Conservation (phyloP, 2,113 vertebrate genomes). For the Brachypodius melanocephalos region DNA sequence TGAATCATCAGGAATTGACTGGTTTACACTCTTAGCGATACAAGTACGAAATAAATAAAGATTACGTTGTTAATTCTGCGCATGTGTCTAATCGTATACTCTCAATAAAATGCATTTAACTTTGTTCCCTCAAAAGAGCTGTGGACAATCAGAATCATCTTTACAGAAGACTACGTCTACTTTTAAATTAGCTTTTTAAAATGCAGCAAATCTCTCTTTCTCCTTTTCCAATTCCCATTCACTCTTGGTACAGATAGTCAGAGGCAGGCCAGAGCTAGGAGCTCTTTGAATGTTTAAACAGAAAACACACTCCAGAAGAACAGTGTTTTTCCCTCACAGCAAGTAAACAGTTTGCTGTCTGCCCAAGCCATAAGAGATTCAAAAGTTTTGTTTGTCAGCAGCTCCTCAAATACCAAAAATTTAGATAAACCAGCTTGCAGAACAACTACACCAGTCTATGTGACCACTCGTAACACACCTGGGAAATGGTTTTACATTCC, state of each 20-base stretch:
- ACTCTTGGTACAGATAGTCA: constrained; percentile 48
- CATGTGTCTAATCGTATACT: constrained; percentile 47
- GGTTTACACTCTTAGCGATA: constrained; percentile 32
- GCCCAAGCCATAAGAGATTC: background rate
- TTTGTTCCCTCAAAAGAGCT: constrained; percentile 58
- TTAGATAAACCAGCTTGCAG: background rate
- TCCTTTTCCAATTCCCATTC: constrained; percentile 60
- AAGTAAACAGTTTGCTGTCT: background rate
- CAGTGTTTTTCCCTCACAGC: background rate
- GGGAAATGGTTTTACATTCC: background rate
- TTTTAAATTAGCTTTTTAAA: constrained; percentile 73
- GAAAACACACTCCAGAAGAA: background rate
- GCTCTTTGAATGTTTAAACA: background rate
- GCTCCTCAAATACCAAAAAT: background rate
- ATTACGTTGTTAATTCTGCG: constrained; percentile 44
- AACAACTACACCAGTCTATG: background rate
- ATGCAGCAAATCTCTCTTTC: constrained; percentile 25
- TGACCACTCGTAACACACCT: background rate
- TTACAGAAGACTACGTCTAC: constrained; percentile 62
- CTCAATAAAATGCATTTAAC: constrained; percentile 68
- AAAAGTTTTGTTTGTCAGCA: background rate
- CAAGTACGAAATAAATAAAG: constrained; percentile 64
- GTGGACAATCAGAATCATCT: constrained; percentile 67
- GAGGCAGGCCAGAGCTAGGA: background rate
- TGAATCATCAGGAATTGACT: constrained; percentile 21